phyloP scores from a whole-genome alignment of 1,140 invertebrate species.

The Babylonia areolata region DNA sequence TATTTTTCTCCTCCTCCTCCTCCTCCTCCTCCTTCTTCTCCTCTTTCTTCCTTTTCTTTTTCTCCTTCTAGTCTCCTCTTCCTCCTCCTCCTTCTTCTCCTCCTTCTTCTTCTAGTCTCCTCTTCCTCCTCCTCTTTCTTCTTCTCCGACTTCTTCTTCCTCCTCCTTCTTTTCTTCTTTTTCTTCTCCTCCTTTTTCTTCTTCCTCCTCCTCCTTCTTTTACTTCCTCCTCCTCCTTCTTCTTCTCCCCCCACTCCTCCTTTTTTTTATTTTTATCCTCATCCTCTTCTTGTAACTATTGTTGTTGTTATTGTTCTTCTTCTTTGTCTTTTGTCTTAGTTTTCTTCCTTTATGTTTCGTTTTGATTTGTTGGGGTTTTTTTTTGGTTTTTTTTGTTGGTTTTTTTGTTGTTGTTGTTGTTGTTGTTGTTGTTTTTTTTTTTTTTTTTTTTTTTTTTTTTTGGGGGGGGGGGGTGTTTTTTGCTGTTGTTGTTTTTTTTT shows the following conservation, averaged over 20 bases:
- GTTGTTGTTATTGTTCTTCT: neutral
- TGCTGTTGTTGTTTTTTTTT: too few species aligned
- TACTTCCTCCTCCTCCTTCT: constrained; percentile 1
- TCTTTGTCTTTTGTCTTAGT: too few species aligned
- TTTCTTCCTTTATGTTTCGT: too few species aligned
- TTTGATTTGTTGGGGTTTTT: too few species aligned
- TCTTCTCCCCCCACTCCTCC: constrained; percentile 1
- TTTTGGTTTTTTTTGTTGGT: too few species aligned
- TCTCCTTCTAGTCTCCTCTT: neutral
- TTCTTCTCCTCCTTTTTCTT: neutral
- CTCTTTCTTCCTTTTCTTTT: too few species aligned
- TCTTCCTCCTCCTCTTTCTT: neutral
- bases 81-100: neutral
- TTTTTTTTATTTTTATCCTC: neutral
- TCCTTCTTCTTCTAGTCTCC: neutral
- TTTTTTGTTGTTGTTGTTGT: too few species aligned
- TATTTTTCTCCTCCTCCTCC: neutral
- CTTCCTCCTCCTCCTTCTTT: constrained; percentile 21
- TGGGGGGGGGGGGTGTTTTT: too few species aligned
- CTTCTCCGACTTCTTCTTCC: neutral
- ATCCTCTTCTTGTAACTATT: neutral
- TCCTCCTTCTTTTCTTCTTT: neutral
- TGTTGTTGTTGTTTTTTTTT: too few species aligned
- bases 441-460: too few species aligned
- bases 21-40: too few species aligned